Base-by-base conservation (phyloP, 2,797 vertebrate species). In the Gadopsis marmoratus region DNA sequence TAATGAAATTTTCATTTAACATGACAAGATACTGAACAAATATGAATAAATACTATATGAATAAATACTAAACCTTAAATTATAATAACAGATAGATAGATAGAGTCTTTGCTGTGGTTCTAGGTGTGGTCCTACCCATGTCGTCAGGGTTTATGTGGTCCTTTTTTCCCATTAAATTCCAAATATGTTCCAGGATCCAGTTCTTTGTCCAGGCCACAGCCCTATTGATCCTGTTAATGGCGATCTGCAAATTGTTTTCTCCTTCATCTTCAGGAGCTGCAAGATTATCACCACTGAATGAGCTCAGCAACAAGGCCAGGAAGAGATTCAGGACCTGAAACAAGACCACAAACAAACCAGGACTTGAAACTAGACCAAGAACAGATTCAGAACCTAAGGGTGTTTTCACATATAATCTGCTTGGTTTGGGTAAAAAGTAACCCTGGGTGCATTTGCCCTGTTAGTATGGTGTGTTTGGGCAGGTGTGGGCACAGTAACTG, bases 181-280 rank as follows among this genome's bases (percentile, higher is more conserved):
- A 93, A 13, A 95, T n/a, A 6, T 94, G 89, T 0, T 66, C 83
- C 21, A 95, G 56, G 10, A 95, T 37, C 45, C 90, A 85, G 51
- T 87, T 47, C 78, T 95, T 98, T 10, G 82, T 79, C 50, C 96
- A 96, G 87, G 90, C 74, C 0, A 96, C 81, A 16, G 93, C 97
- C n/a, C 79, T 85, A 48, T 76, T 96, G 87, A 99, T 98, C 74
- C 98, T 95, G 48, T 93, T 95, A 0, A 98, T 93, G 29, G 97
- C 97, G 0, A 98, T 97, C 91, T 98, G 97, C 74, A 99, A 92
- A 86, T 99, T 99, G 90, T 99, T 99, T 95, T 99, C 98, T 0
- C 96, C 95, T 0, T 99, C 97, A 0, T 98, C 97, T 0, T 99
- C 97, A 0, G 97, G 91, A 0, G 95, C 96, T 0, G 97, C 84